phyloP scores from a whole-genome alignment of 1,140 invertebrate species.

The Gonatopus flavifemur region DNA sequence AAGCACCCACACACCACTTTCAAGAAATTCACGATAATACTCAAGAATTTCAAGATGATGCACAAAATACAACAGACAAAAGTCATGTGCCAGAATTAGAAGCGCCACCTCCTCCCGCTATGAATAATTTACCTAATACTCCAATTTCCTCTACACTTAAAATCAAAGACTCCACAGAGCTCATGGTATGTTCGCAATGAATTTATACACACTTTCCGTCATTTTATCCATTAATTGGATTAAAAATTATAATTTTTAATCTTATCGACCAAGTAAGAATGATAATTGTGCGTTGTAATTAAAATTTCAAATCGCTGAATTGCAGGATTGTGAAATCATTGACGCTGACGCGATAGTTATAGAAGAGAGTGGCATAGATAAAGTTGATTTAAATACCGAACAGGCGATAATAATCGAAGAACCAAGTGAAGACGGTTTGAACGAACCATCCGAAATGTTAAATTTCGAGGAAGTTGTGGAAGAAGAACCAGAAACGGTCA shows the following conservation, averaged over 20 bases:
- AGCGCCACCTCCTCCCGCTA: slow-evolving; percentile 37
- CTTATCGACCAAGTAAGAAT: not conserved
- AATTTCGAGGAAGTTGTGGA: slow-evolving; percentile 29
- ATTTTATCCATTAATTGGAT: not conserved
- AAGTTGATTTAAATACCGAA: slow-evolving; percentile 23
- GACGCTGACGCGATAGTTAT: slow-evolving; percentile 24
- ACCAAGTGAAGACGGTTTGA: slow-evolving; percentile 25
- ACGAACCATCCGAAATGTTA: slow-evolving; percentile 34
- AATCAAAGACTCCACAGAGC: slow-evolving; percentile 25
- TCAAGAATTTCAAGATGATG: no score
- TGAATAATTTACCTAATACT: slow-evolving; percentile 22
- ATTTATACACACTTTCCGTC: not conserved
- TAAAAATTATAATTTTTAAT: not conserved
- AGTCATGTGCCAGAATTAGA: slow-evolving; percentile 43
- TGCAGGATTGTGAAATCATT: slow-evolving; percentile 12
- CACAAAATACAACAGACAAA: slow-evolving; percentile 21
- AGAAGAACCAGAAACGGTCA: slow-evolving; percentile 23
- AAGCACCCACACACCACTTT: not conserved
- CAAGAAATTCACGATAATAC: not conserved
- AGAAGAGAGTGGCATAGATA: slow-evolving; percentile 27
- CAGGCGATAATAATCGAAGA: slow-evolving; percentile 16
- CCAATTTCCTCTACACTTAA: slow-evolving; percentile 27
- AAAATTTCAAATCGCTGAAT: slow-evolving; percentile 2
- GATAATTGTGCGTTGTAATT: not conserved
- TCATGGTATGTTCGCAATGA: slow-evolving; percentile 10